Conservation (phyloP, 2,113 vertebrate species). For the Scomber colias region DNA sequence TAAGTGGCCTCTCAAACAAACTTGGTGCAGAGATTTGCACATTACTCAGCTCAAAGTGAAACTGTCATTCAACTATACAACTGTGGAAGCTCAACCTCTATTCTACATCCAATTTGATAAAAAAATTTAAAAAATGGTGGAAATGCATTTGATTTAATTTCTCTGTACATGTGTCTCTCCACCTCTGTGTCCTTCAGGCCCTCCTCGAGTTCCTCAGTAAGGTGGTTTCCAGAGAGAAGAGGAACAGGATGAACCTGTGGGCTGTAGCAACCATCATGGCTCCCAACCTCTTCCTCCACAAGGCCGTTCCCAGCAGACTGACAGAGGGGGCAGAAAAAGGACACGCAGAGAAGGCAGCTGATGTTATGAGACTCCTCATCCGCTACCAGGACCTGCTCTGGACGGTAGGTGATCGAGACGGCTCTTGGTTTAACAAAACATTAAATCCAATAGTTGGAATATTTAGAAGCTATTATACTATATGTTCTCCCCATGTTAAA, state of each 20-base stretch:
- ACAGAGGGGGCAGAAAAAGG: slow-evolving; percentile 89
- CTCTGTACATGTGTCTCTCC: background rate
- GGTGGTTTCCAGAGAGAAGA: slow-evolving; percentile 88
- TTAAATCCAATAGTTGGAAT: background rate
- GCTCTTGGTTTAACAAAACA: background rate
- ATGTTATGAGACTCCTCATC: slow-evolving; percentile 90
- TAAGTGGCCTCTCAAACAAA: slow-evolving; percentile 9
- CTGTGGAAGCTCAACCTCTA: background rate
- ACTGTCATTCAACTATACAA: background rate
- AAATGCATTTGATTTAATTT: background rate
- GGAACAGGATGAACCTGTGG: slow-evolving; percentile 95
- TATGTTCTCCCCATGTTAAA: background rate
- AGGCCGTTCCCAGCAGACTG: slow-evolving; percentile 86
- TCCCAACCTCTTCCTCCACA: slow-evolving; percentile 93
- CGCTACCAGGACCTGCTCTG: slow-evolving; percentile 93
- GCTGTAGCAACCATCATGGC: slow-evolving; percentile 94
- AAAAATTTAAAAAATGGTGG: background rate
- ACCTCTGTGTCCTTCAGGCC: slow-evolving; percentile 77
- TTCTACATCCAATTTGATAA: background rate
- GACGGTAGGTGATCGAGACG: slow-evolving; percentile 80
- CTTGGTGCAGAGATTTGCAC: background rate
- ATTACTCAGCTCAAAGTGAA: background rate
- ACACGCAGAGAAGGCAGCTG: slow-evolving; percentile 88
- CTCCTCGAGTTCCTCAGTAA: slow-evolving; percentile 92
- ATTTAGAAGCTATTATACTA: background rate